Evolutionary conservation across 2,888 invertebrate species (phyloP).

Genomic region (Drosophila fulvimacula): DNA sequence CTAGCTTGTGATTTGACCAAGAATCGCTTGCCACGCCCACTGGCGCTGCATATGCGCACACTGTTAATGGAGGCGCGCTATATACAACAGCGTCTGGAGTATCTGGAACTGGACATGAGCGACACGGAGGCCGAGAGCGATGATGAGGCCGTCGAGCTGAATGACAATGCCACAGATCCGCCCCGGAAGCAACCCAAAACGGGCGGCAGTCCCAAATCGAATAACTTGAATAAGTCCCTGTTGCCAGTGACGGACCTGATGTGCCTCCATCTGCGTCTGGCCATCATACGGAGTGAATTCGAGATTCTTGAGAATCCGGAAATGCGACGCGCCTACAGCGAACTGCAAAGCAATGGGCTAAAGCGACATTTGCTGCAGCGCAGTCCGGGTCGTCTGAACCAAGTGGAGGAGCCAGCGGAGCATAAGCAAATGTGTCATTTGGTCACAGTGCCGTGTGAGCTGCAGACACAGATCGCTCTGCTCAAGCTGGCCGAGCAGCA

Average conservation of each 20-base stretch:
- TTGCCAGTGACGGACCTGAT: slow-evolving; percentile 85
- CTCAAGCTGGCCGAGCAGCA: slow-evolving; percentile 84
- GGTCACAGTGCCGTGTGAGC: slow-evolving; percentile 84
- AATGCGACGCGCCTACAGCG: slow-evolving; percentile 85
- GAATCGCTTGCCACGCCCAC: slow-evolving; percentile 85
- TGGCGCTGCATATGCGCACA: slow-evolving; percentile 86
- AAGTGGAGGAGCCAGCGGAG: slow-evolving; percentile 23
- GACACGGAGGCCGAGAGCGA: slow-evolving; percentile 81
- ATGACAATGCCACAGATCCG: slow-evolving; percentile 44
- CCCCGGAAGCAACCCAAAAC: slow-evolving; percentile 45
- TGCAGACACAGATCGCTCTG: slow-evolving; percentile 85
- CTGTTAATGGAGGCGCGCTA: slow-evolving; percentile 86
- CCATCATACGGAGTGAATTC: slow-evolving; percentile 87
- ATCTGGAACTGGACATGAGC: slow-evolving; percentile 84
- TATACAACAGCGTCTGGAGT: slow-evolving; percentile 85
- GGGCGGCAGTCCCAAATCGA: slow-evolving; percentile 71
- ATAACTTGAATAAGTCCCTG: slow-evolving; percentile 75
- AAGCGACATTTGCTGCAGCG: slow-evolving; percentile 50
- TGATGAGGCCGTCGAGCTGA: slow-evolving; percentile 67
- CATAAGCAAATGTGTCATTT: slow-evolving; percentile 78
- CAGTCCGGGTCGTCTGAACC: slow-evolving; percentile 3
- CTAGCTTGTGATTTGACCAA: slow-evolving; percentile 87
- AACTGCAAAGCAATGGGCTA: slow-evolving; percentile 72
- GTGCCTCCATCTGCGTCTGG: slow-evolving; percentile 86
- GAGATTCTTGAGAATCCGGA: slow-evolving; percentile 87